Evolutionary conservation across 2,888 invertebrate genomes (phyloP).

Genomic region (Trichopria drosophilae): DNA sequence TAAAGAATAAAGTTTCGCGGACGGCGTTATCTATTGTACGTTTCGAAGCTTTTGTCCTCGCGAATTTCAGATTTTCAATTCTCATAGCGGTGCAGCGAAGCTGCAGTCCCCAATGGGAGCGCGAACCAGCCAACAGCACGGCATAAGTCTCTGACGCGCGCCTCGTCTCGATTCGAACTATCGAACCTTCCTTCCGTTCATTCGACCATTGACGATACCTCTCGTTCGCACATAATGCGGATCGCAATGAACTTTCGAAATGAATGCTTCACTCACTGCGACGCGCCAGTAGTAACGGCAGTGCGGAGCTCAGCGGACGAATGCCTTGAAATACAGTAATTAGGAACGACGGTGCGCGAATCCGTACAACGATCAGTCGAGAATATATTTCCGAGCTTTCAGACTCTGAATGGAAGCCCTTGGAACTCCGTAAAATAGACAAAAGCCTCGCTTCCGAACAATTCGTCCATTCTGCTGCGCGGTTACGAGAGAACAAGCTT

Average conservation of each 20-base stretch:
- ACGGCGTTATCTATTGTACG: too few relatives aligned
- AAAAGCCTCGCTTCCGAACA: conserved; percentile 54
- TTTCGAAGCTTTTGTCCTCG: too few relatives aligned
- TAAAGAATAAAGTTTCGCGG: too few relatives aligned
- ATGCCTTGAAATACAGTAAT: conserved; percentile 52
- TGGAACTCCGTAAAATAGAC: conserved; percentile 57
- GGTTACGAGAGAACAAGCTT: conserved; percentile 53
- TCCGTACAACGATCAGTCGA: conserved; percentile 51
- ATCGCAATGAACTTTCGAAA: conserved; percentile 37
- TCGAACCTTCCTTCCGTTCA: conserved; percentile 22
- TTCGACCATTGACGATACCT: conserved; percentile 26
- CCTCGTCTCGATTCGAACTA: too few relatives aligned
- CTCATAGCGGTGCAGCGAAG: too few relatives aligned
- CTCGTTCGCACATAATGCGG: conserved; percentile 30
- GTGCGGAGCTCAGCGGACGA: conserved; percentile 28
- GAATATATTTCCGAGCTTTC: conserved; percentile 55
- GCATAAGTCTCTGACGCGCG: too few relatives aligned
- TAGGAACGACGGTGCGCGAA: conserved; percentile 51
- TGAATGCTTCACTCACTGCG: conserved; percentile 34
- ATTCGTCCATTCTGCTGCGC: conserved; percentile 54
- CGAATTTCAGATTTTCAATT: too few relatives aligned
- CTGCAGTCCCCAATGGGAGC: too few relatives aligned
- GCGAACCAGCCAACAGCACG: too few relatives aligned
- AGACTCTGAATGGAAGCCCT: conserved; percentile 53
- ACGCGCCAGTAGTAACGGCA: conserved; percentile 15